Conservation (phyloP, 2,113 vertebrate genomes). For the Neodontobutis hainanensis region DNA sequence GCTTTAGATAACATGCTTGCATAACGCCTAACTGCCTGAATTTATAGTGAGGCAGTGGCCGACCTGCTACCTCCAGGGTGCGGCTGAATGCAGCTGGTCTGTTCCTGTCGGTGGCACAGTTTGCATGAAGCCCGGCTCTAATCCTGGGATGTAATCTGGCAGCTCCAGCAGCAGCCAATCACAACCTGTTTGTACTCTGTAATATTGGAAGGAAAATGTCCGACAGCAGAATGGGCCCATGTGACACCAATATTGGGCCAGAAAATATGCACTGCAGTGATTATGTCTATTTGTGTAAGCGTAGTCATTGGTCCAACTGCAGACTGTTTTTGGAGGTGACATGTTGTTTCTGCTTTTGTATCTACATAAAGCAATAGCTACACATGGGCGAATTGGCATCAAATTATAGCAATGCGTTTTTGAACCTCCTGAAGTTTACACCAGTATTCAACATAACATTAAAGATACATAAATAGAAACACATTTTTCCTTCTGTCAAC, state of each 20-base stretch:
- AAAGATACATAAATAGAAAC: too few species aligned
- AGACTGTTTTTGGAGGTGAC: not conserved
- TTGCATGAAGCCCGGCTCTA: slow-evolving; percentile 54
- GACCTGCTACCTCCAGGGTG: slow-evolving; percentile 50
- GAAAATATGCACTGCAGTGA: slow-evolving; percentile 26
- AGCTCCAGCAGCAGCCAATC: slow-evolving; percentile 63
- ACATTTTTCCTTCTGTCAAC: too few species aligned
- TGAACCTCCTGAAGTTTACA: too few species aligned
- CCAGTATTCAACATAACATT: too few species aligned
- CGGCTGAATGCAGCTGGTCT: slow-evolving; percentile 49
- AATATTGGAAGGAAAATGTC: slow-evolving; percentile 60
- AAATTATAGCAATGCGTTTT: too few species aligned
- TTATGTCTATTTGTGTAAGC: slow-evolving; percentile 23
- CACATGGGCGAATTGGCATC: too few species aligned
- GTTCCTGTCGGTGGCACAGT: slow-evolving; percentile 51
- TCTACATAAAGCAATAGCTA: too few species aligned
- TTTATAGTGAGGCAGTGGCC: slow-evolving; percentile 46
- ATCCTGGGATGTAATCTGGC: slow-evolving; percentile 72
- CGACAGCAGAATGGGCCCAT: slow-evolving; percentile 52
- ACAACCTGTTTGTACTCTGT: slow-evolving; percentile 47
- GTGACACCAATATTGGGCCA: slow-evolving; percentile 40
- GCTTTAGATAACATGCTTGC: slow-evolving; percentile 66
- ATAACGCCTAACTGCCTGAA: slow-evolving; percentile 60
- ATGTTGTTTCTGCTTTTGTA: not conserved
- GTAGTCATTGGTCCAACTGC: slow-evolving; percentile 1